phyloP scores from a whole-genome alignment of 1,140 invertebrate species.

The Lucilia sericata region DNA sequence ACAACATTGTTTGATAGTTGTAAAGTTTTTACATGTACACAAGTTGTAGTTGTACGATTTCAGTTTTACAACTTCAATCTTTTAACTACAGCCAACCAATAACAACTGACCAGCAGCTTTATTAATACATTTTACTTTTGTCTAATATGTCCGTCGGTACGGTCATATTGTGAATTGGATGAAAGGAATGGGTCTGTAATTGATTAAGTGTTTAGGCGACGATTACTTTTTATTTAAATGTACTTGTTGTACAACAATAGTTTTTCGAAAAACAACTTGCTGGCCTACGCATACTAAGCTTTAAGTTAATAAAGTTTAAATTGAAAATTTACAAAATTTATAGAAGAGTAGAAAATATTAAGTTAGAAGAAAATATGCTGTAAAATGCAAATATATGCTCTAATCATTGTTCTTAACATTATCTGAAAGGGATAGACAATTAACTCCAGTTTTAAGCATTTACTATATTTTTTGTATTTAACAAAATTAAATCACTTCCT shows the following conservation, averaged over 20 bases:
- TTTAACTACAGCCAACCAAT: not conserved
- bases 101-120: not conserved
- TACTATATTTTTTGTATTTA: too few relatives aligned
- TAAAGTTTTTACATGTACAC: not conserved
- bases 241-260: not conserved
- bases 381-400: too few relatives aligned
- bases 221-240: not conserved
- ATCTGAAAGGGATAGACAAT: too few relatives aligned
- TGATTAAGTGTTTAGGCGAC: slow-evolving; percentile 10
- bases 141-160: not conserved
- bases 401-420: too few relatives aligned
- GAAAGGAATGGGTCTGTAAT: not conserved
- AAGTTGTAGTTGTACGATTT: slow-evolving; percentile 4
- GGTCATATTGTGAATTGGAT: not conserved
- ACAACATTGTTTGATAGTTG: not conserved
- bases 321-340: too few relatives aligned
- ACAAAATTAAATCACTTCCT: too few relatives aligned
- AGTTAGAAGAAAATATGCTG: too few relatives aligned
- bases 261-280: not conserved
- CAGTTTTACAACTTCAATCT: not conserved
- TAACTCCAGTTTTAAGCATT: too few relatives aligned
- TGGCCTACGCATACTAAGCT: not conserved
- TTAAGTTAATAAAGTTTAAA: not conserved
- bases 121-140: not conserved
- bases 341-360: too few relatives aligned